These are phyloP conservation scores for Chrysochloris asiatica DNA, from an alignment of 2,113 vertebrate genomes.

Conservation along the genomic window DNA sequence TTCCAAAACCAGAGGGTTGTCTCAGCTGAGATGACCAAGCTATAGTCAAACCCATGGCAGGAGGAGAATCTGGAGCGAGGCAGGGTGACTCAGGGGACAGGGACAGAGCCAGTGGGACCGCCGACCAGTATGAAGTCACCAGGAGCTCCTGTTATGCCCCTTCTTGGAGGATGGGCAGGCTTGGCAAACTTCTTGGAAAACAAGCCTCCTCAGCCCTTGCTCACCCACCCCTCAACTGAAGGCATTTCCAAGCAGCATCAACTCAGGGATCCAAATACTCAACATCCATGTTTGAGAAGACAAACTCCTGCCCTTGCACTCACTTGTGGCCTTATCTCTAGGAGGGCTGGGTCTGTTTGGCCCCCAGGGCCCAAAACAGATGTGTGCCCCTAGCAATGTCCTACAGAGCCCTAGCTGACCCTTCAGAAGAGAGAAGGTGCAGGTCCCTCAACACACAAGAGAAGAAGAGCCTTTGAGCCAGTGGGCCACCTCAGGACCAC, in stretches of 20 bases:
- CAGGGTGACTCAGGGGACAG: constrained; percentile 21
- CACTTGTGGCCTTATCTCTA: background rate
- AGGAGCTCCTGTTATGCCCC: background rate
- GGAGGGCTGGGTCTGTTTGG: background rate
- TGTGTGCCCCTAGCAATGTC: no score
- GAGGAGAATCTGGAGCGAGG: background rate
- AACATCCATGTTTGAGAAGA: background rate
- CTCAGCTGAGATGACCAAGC: constrained; percentile 47
- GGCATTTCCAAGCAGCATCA: background rate
- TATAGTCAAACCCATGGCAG: background rate
- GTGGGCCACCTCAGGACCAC: background rate
- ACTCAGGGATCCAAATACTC: background rate
- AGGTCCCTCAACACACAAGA: background rate
- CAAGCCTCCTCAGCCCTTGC: background rate
- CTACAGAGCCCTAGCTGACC: no score
- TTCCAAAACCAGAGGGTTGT: constrained; percentile 60
- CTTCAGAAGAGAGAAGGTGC: background rate
- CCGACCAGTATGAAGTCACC: background rate
- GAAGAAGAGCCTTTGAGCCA: background rate
- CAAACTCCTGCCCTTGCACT: background rate
- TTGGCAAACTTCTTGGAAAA: no score
- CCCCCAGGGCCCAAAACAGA: background rate
- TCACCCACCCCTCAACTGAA: background rate
- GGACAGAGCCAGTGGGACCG: background rate
- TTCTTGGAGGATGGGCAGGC: background rate